Conservation (phyloP, 2,797 vertebrate species). For the Alosa sapidissima region DNA sequence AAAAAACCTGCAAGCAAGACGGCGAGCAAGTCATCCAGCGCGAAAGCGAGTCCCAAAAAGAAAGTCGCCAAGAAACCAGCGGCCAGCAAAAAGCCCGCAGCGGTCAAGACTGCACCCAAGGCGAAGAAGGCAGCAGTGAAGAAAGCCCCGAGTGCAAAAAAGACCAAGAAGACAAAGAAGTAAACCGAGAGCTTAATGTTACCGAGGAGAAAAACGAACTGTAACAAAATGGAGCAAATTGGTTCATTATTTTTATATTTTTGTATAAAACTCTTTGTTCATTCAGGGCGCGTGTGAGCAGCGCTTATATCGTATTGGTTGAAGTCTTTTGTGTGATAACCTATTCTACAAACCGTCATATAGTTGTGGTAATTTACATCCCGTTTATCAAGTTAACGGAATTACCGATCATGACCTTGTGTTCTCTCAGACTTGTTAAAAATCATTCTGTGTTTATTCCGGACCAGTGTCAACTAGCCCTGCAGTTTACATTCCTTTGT, state of each 20-base stretch:
- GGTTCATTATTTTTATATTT: slow-evolving; percentile 20
- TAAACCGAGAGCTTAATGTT: neutral
- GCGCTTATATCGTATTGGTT: neutral
- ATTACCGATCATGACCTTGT: neutral
- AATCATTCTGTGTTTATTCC: neutral
- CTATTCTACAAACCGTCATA: too few species aligned
- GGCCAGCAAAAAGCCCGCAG: slow-evolving; percentile 53
- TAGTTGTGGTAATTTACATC: neutral
- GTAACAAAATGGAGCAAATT: neutral
- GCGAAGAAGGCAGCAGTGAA: slow-evolving; percentile 46
- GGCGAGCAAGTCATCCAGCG: slow-evolving; percentile 41
- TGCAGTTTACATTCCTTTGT: neutral
- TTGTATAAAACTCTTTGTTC: neutral
- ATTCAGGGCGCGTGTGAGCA: neutral
- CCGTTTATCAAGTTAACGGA: neutral
- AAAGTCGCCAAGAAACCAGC: slow-evolving; percentile 53
- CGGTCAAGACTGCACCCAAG: slow-evolving; percentile 45
- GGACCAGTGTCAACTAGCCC: neutral
- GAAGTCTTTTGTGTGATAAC: neutral
- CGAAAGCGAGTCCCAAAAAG: slow-evolving; percentile 59
- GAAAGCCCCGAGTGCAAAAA: slow-evolving; percentile 47
- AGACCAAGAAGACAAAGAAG: slow-evolving; percentile 65
- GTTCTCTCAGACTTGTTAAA: neutral
- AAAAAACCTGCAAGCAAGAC: slow-evolving; percentile 47
- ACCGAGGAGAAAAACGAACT: neutral